Conservation (phyloP, 35 echinoderm and acorn worm species). For the Apostichopus japonicus region DNA sequence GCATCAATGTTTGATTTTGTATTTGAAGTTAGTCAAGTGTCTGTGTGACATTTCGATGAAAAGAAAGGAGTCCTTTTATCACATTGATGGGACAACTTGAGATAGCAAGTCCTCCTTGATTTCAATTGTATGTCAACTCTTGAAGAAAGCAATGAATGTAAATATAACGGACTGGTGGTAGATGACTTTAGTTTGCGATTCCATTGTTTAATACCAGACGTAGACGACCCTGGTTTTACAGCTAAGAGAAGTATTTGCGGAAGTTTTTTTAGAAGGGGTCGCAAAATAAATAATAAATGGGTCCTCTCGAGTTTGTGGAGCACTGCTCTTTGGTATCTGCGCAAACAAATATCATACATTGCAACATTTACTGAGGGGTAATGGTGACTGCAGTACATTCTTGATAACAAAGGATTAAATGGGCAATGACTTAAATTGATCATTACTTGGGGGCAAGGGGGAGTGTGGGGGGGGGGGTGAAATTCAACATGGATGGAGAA, state of each 20-base stretch:
- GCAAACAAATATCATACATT: not conserved
- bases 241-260: not conserved
- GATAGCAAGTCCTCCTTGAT: not conserved
- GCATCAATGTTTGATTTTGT: too few relatives aligned
- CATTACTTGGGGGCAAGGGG: too few relatives aligned
- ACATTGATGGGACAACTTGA: slow-evolving; percentile 4
- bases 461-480: too few relatives aligned
- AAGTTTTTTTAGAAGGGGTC: not conserved
- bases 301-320: not conserved
- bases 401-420: too few relatives aligned
- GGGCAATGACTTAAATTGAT: too few relatives aligned
- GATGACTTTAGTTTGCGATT: not conserved
- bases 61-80: slow-evolving; percentile 17
- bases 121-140: not conserved
- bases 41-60: not conserved
- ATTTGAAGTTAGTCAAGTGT: not conserved
- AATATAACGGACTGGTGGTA: slow-evolving; percentile 15
- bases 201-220: not conserved
- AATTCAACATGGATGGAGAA: too few relatives aligned
- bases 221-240: not conserved
- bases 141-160: not conserved
- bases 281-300: not conserved
- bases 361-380: too few relatives aligned
- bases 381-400: too few relatives aligned
- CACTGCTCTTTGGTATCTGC: too few relatives aligned